phyloP scores from a whole-genome alignment of 2,888 invertebrate genomes.

The Philaethria dido region DNA sequence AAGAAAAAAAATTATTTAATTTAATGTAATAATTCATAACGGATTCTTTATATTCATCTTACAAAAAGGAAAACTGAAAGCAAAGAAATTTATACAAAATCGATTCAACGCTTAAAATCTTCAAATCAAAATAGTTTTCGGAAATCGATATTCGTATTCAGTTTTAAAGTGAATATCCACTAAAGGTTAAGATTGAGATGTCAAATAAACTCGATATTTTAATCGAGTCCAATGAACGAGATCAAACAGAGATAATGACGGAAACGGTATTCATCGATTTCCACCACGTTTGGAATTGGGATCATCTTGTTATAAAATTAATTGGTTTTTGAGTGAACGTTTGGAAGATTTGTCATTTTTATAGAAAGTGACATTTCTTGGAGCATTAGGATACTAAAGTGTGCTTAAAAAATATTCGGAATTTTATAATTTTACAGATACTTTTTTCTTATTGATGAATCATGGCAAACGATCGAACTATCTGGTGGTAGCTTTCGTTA shows the following conservation, averaged over 20 bases:
- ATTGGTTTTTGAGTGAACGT: not conserved
- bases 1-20: no score
- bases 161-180: not conserved
- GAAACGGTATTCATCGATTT: slow-evolving; percentile 15
- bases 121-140: not conserved
- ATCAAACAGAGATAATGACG: slow-evolving; percentile 16
- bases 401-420: no score
- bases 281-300: not conserved
- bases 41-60: no score
- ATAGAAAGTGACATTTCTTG: not conserved
- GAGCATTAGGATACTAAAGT: no score
- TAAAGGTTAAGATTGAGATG: slow-evolving; percentile 18
- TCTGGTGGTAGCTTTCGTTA: no score
- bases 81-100: no score
- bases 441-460: no score
- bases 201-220: slow-evolving; percentile 40
- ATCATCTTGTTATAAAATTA: not conserved
- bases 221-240: slow-evolving; percentile 23
- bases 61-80: no score
- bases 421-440: no score
- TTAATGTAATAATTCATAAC: no score
- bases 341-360: not conserved
- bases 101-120: no score
- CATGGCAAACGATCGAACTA: no score
- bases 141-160: not conserved